These are phyloP conservation scores for Stomatorhinus walkeri DNA, from an alignment of 2,797 vertebrate genomes.

Conservation along the genomic window DNA sequence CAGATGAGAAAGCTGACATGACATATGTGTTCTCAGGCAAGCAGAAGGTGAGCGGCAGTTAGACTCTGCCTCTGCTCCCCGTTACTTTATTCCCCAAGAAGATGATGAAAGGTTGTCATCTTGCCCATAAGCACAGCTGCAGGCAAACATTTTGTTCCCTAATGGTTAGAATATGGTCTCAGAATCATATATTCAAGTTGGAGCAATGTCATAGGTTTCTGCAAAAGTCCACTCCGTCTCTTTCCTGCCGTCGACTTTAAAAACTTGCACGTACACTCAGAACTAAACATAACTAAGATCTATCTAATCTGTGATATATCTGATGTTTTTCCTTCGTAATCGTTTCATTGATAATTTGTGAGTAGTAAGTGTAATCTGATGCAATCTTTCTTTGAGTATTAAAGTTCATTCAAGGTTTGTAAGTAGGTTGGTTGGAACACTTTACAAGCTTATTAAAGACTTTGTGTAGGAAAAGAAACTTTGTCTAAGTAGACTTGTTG, in stretches of 20 bases:
- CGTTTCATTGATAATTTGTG: neutral
- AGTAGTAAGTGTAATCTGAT: neutral
- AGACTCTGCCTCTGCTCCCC: neutral
- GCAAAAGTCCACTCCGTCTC: neutral
- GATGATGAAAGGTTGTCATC: neutral
- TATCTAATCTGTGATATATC: neutral
- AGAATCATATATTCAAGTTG: neutral
- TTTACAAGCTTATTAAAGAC: neutral
- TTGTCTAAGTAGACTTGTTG: neutral
- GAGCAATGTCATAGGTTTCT: neutral
- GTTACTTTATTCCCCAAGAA: neutral
- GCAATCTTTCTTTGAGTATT: neutral
- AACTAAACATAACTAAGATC: neutral
- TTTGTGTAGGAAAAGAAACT: neutral
- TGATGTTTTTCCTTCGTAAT: neutral
- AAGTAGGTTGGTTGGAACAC: neutral
- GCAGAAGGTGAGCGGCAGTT: constrained; percentile 85
- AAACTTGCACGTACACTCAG: neutral
- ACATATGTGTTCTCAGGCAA: constrained; percentile 86
- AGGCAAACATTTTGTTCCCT: neutral
- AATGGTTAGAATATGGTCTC: neutral
- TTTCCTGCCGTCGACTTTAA: neutral
- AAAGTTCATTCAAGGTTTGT: neutral
- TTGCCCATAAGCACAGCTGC: neutral
- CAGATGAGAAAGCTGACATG: constrained; percentile 97